Evolutionary conservation across 2,888 invertebrate genomes (phyloP), one percentile per base, ranked within the genome.

Genomic region (Lacanobia wlatinum): DNA sequence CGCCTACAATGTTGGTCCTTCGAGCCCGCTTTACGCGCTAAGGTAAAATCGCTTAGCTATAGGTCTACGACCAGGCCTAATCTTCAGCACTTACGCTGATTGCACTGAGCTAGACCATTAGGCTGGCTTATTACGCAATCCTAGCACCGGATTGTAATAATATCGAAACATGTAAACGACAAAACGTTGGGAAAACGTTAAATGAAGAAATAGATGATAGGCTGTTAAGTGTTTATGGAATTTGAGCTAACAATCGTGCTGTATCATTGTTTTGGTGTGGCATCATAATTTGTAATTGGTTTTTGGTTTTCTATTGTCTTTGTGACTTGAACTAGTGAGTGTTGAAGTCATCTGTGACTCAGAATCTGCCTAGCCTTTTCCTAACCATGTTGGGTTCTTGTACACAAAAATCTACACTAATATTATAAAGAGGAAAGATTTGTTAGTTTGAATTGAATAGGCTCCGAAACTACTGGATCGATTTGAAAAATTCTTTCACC

Each of bases 41-140:
- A 12, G 21, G 21, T 21, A 23, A 28, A 16, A 6, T 40, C 6
- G 8, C 14, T 59, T 16, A 40, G 40, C 40, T 21, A 4, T 16
- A 10, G 8, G 8, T 21, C 21, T 59, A 16, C 59, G 3, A 40
- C 21, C 4, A 4, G 59, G 21, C 14, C 21, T 40, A 68, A 78
- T 66, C 43, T 72, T 55, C 10, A 52, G 65, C 21, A 73, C 63
- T 75, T 59, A 69, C 9, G 52, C 43, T 73, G 70, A 84, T 79
- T 79, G 61, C 74, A 43, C 52, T 1, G 9, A 63, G 65, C 34
- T 52, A 21, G 52, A 53, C 50, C 78, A 82, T 80, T 80, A 80
- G 58, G 63, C 72, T 73, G 40, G 28, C 21, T 70, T 70, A 82
- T 70, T 66, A 55, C 67, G 70, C 71, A 82, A 73, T 53, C 38